Conservation (phyloP, 2,888 invertebrate genomes). For the Oxytorus armatus region DNA sequence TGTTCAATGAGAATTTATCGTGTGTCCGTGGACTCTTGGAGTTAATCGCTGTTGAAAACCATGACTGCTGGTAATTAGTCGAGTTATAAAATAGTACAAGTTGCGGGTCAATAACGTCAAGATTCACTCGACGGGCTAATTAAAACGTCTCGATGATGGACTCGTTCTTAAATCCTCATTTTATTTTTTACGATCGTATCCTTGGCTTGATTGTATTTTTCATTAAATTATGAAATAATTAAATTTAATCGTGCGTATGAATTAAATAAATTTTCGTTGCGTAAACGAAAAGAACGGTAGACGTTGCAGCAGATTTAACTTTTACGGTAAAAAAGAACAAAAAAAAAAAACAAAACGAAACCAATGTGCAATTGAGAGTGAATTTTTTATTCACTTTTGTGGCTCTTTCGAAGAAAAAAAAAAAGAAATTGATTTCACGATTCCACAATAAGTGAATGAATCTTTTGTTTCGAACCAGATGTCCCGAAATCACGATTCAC, state of each 20-base stretch:
- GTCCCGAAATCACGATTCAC: constrained; percentile 45
- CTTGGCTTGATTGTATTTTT: too few relatives aligned
- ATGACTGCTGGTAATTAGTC: constrained; percentile 53
- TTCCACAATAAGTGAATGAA: constrained; percentile 2
- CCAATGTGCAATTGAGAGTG: too few relatives aligned
- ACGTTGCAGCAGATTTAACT: too few relatives aligned
- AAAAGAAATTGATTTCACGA: too few relatives aligned
- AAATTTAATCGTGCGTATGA: too few relatives aligned
- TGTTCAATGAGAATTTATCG: constrained; percentile 77
- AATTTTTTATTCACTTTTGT: too few relatives aligned
- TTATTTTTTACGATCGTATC: constrained; percentile 2
- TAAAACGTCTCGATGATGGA: not conserved
- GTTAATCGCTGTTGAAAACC: constrained; percentile 55
- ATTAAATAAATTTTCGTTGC: too few relatives aligned
- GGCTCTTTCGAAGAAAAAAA: too few relatives aligned
- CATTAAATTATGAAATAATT: too few relatives aligned
- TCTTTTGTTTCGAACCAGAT: constrained; percentile 13
- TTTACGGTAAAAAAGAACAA: too few relatives aligned
- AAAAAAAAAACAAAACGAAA: too few relatives aligned
- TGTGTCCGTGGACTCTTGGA: constrained; percentile 44
- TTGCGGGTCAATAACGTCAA: constrained; percentile 10
- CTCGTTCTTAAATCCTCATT: not conserved
- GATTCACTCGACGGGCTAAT: constrained; percentile 19
- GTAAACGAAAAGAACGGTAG: too few relatives aligned
- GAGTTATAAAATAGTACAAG: constrained; percentile 22